Base-by-base conservation (phyloP, 2,888 invertebrate genomes). In the Oscheius sp. region DNA sequence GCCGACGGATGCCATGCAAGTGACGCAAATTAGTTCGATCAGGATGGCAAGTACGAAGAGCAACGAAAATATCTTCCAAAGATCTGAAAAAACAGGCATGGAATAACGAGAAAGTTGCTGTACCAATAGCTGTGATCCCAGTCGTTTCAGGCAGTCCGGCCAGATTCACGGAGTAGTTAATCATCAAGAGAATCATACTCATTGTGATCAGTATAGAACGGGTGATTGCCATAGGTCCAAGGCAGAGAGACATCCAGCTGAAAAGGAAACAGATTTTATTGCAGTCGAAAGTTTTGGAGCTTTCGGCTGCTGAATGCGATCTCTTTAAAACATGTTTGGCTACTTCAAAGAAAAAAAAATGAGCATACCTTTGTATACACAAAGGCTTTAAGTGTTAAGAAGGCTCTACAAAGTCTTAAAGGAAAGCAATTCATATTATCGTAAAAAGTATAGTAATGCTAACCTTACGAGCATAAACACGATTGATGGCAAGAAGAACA, bases 171-270 rank as follows among this genome's bases (percentile, higher is more conserved):
- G 70, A 70, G 62, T 78, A 79, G 58, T 84, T 80, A 9, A 82
- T 66, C 33, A 77, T 71, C n/a, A 83, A 66, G 0, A 83, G 70
- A 21, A 84, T 59, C 21, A 85, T 59, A 2, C 83, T 79, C 9
- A 76, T 76, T 53, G 79, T 78, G n/a, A 84, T 70, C 47, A 85
- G 70, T 33, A 82, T 66, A 9, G 80, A 76, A 35, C 85, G 74
- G 11, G 85, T 85, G n/a, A 84, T 85, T 9, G 82, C 83, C 84
- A 84, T 84, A 4, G 85, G 85, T 9, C 85, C 85, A n/a, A 85
- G 79, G 0, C 78, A 70, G 13, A 85, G 76, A 4, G 85, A 80
- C 4, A 84, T 65, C 81, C 80, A 83, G 50, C 84, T 85, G 71
- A 37, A 81, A 78, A 63, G 2, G 21, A 21, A 21, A 21, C 21